These are phyloP conservation scores for Cantharis nigra DNA, from an alignment of 2,888 invertebrate species.

Conservation along the genomic window DNA sequence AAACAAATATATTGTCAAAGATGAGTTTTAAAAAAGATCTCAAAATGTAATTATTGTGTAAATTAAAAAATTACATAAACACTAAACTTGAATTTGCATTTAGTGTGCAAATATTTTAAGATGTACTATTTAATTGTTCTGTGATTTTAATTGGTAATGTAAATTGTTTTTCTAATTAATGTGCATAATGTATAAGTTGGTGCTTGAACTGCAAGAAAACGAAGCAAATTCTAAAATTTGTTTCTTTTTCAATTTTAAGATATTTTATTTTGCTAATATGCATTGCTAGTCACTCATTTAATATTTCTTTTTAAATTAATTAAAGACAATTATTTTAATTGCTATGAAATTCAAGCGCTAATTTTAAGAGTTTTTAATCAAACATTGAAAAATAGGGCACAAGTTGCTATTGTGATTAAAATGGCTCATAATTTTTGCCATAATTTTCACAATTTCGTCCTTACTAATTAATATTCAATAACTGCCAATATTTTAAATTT, in stretches of 20 bases:
- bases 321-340: neutral
- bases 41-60: neutral
- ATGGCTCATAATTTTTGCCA: neutral
- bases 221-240: neutral
- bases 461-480: neutral
- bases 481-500: neutral
- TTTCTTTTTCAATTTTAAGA: neutral
- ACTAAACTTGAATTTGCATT: neutral
- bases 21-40: neutral
- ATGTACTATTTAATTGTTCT: neutral
- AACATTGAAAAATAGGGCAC: constrained; percentile 10
- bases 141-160: constrained; percentile 3
- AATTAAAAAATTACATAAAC: neutral
- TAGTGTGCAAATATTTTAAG: neutral
- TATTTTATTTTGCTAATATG: neutral
- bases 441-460: neutral
- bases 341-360: neutral
- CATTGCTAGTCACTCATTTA: neutral
- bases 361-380: constrained; percentile 2
- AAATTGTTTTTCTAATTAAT: neutral
- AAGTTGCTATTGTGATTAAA: constrained; percentile 17
- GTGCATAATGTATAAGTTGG: neutral
- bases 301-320: neutral
- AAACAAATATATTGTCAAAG: neutral
- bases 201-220: neutral